These are phyloP conservation scores for Magallana gigas DNA, from an alignment of 1,140 invertebrate species.

Conservation along the genomic window DNA sequence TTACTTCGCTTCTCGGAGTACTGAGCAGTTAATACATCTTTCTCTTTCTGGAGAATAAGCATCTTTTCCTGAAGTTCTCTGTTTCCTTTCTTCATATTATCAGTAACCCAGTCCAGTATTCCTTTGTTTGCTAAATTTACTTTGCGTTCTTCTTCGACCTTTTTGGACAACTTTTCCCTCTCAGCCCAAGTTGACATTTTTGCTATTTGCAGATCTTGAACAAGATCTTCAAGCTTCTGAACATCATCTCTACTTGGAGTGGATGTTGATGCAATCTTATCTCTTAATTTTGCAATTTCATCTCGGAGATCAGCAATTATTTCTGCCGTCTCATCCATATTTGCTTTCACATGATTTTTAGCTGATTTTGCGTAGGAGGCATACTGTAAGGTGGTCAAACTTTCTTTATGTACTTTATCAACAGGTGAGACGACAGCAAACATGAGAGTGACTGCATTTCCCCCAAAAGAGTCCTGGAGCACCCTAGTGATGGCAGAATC, in stretches of 20 bases:
- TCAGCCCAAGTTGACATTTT: conserved; percentile 73
- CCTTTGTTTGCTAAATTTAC: conserved; percentile 75
- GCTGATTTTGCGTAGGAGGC: conserved; percentile 97
- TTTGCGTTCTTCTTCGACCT: conserved; percentile 73
- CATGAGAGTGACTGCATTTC: conserved; percentile 91
- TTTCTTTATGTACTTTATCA: conserved; percentile 97
- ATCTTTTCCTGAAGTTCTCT: conserved; percentile 73
- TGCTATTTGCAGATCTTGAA: conserved; percentile 74
- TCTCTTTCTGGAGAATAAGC: conserved; percentile 74
- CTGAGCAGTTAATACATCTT: conserved; percentile 72
- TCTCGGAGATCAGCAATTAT: conserved; percentile 91
- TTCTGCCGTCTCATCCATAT: conserved; percentile 79
- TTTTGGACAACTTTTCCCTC: conserved; percentile 69
- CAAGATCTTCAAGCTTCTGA: conserved; percentile 73
- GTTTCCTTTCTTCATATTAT: conserved; percentile 75
- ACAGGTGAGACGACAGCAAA: conserved; percentile 97
- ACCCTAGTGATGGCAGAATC: conserved; percentile 76
- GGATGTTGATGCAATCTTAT: conserved; percentile 92
- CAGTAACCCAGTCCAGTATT: conserved; percentile 76
- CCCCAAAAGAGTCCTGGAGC: conserved; percentile 91
- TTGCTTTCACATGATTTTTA: conserved; percentile 94
- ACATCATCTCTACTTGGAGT: conserved; percentile 75
- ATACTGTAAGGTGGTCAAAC: conserved; percentile 97
- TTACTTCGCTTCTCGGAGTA: conserved; percentile 72
- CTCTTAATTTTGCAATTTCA: conserved; percentile 92